Conservation (phyloP, 2,888 invertebrate species). For the Aleiodes leptofemur region DNA sequence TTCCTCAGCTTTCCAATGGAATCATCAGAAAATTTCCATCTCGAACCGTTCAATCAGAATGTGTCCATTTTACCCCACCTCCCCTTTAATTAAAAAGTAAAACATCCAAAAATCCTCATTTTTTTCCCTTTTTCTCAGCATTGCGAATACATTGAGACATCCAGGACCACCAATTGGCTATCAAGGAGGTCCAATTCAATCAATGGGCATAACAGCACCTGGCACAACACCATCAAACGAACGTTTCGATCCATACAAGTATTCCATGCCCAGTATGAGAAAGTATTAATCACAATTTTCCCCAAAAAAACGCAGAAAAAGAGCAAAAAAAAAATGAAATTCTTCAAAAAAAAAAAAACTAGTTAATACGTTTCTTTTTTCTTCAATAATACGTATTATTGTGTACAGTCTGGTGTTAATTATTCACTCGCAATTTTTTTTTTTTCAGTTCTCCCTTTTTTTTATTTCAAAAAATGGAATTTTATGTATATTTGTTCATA, state of each 20-base stretch:
- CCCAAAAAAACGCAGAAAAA: not conserved
- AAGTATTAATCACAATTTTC: slow-evolving; percentile 65
- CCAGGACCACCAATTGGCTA: slow-evolving; percentile 71
- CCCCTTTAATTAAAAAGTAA: too few relatives aligned
- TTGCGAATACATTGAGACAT: slow-evolving; percentile 70
- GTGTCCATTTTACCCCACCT: too few relatives aligned
- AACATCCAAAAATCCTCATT: too few relatives aligned
- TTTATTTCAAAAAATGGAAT: slow-evolving; percentile 46
- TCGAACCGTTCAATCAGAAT: too few relatives aligned
- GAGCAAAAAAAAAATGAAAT: not conserved
- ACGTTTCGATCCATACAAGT: slow-evolving; percentile 73
- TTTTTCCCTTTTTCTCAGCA: slow-evolving; percentile 53
- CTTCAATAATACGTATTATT: slow-evolving; percentile 30
- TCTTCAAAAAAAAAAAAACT: slow-evolving; percentile 2
- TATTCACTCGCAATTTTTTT: not conserved
- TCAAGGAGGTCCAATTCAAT: slow-evolving; percentile 71
- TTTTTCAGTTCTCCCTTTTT: not conserved
- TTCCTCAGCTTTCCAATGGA: too few relatives aligned
- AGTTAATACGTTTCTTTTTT: slow-evolving; percentile 36
- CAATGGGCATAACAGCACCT: slow-evolving; percentile 70
- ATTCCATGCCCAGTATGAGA: slow-evolving; percentile 71
- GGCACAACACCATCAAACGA: slow-evolving; percentile 71
- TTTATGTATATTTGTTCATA: slow-evolving; percentile 69
- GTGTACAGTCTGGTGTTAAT: slow-evolving; percentile 41
- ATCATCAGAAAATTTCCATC: too few relatives aligned